These are phyloP conservation scores for Bradysia coprophila DNA, from an alignment of 1,140 invertebrate genomes.

Conservation along the genomic window DNA sequence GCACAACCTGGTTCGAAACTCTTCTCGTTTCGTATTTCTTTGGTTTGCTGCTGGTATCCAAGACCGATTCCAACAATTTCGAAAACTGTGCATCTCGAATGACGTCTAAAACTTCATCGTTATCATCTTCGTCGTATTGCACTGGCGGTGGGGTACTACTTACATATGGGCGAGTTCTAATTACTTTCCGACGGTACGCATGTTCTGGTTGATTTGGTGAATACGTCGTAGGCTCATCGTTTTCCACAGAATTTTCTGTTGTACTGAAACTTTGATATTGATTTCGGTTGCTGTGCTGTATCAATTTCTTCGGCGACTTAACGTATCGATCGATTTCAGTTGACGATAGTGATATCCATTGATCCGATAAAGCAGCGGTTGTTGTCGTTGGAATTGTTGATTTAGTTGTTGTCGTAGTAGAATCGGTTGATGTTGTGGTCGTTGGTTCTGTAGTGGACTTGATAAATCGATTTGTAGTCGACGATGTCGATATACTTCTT, in stretches of 20 bases:
- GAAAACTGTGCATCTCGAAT: neutral
- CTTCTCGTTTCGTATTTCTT: neutral
- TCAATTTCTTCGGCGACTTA: neutral
- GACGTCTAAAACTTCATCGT: neutral
- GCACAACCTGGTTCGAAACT: neutral
- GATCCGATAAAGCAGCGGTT: neutral
- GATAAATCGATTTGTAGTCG: neutral
- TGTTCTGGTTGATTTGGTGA: conserved; percentile 8
- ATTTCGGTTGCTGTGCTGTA: no score
- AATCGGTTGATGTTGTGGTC: conserved; percentile 1
- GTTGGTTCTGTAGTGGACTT: neutral
- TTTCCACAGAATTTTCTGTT: conserved; percentile 8
- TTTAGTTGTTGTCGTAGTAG: neutral
- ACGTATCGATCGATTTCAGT: neutral
- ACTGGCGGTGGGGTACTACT: neutral
- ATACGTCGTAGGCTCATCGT: conserved; percentile 19
- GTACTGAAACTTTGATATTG: conserved; percentile 11
- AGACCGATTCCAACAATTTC: neutral
- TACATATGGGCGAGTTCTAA: neutral
- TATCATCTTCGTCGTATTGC: neutral
- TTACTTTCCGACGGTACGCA: neutral
- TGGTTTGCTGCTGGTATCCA: neutral
- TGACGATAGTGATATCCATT: neutral
- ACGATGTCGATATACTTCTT: neutral
- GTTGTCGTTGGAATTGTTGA: conserved; percentile 8